Evolutionary conservation across 1,140 invertebrate species (phyloP).

Genomic region (Halesus radiatus): DNA sequence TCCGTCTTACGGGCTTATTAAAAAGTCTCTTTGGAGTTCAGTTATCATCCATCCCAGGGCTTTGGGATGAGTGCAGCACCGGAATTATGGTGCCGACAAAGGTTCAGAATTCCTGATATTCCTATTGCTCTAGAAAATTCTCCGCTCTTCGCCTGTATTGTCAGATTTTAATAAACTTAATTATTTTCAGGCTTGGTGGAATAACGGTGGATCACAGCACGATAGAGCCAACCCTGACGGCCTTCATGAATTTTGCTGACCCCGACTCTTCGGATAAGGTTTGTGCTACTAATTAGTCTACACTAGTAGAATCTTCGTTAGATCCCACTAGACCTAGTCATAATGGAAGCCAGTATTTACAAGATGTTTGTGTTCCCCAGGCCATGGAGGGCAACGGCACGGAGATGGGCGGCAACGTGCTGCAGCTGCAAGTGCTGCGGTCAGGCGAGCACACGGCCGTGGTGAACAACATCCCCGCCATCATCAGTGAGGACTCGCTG

Average conservation of each 20-base stretch:
- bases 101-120: too few species aligned
- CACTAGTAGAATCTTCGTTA: too few species aligned
- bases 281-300: too few species aligned
- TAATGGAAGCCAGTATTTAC: too few species aligned
- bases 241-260: slow-evolving; percentile 34
- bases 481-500: slow-evolving; percentile 36
- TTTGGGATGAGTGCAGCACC: too few species aligned
- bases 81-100: too few species aligned
- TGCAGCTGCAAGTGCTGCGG: slow-evolving; percentile 31
- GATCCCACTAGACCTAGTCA: too few species aligned
- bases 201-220: slow-evolving; percentile 30
- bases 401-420: slow-evolving; percentile 32
- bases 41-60: too few species aligned
- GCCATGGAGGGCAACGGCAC: slow-evolving; percentile 40
- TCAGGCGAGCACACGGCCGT: slow-evolving; percentile 36
- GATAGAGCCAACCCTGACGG: slow-evolving; percentile 34
- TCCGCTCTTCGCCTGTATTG: background rate
- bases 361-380: slow-evolving; percentile 3
- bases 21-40: too few species aligned
- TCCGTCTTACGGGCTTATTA: too few species aligned
- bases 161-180: background rate
- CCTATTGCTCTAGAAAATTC: too few species aligned
- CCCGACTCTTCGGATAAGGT: slow-evolving; percentile 44
- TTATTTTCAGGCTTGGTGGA: slow-evolving; percentile 40
- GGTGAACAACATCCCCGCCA: slow-evolving; percentile 38